Evolutionary conservation across 2,113 vertebrate species (phyloP).

Genomic region (Poecile atricapillus): DNA sequence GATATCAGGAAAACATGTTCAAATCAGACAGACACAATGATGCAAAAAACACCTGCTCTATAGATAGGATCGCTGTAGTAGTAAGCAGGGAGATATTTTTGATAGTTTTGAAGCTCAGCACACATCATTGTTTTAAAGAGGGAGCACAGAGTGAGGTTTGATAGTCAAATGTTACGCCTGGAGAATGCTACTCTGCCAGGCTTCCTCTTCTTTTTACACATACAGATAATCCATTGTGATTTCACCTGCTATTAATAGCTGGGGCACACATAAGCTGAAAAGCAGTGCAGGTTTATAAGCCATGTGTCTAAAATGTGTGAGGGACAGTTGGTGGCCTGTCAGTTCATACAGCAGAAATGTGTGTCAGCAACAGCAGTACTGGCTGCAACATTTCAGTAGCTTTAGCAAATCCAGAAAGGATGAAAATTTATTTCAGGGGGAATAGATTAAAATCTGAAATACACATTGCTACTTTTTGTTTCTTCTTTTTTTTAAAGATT

Average conservation of each 20-base stretch:
- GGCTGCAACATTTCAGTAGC: not conserved
- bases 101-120: not conserved
- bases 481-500: not conserved
- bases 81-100: not conserved
- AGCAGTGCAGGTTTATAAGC: not conserved
- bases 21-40: not conserved
- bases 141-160: not conserved
- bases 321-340: not conserved
- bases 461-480: not conserved
- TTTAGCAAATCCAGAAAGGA: not conserved
- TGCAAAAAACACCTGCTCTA: not conserved
- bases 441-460: not conserved
- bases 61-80: not conserved
- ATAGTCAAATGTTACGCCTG: not conserved
- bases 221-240: not conserved
- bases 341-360: not conserved
- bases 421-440: not conserved
- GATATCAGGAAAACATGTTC: not conserved
- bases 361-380: not conserved
- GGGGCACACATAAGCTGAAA: not conserved
- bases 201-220: not conserved
- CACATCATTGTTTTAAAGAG: not conserved
- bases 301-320: not conserved
- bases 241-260: not conserved
- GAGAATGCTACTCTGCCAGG: not conserved